Conservation (phyloP, 1,140 invertebrate genomes). For the Drosophila chauvacae region DNA sequence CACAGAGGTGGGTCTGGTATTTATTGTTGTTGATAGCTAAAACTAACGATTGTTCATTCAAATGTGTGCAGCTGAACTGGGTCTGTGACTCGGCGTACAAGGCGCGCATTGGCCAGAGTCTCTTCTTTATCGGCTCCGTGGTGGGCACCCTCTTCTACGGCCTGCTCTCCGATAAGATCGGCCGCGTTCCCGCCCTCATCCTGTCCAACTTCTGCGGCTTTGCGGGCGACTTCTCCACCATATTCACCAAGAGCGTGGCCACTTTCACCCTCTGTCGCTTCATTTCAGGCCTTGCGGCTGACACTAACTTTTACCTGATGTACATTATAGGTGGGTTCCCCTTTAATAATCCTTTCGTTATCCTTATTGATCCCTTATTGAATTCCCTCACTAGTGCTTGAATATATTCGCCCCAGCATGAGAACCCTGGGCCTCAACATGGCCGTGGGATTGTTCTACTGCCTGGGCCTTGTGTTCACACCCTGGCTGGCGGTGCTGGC, state of each 20-base stretch:
- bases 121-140: constrained; percentile 87
- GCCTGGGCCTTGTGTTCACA: constrained; percentile 86
- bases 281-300: constrained; percentile 87
- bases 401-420: constrained; percentile 87
- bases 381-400: constrained; percentile 84
- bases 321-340: constrained; percentile 86
- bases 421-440: constrained; percentile 87
- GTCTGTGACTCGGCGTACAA: constrained; percentile 87
- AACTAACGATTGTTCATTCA: background rate
- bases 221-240: constrained; percentile 86
- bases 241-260: constrained; percentile 85
- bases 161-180: constrained; percentile 86
- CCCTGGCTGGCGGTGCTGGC: constrained; percentile 86
- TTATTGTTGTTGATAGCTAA: background rate
- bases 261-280: constrained; percentile 86
- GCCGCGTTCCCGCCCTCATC: constrained; percentile 86
- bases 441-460: constrained; percentile 87
- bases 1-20: constrained; percentile 85
- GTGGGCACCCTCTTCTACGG: constrained; percentile 87
- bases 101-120: constrained; percentile 86
- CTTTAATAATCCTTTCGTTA: background rate
- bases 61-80: constrained; percentile 86
- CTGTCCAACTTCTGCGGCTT: constrained; percentile 86
- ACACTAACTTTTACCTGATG: constrained; percentile 88
- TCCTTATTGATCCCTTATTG: background rate